A percentile compares a stretch with the other conserved stretches of the same genome.
phyloP scores from a whole-genome alignment of 37 sponge, comb jelly and placozoan species.

The Oopsacas minuta region DNA sequence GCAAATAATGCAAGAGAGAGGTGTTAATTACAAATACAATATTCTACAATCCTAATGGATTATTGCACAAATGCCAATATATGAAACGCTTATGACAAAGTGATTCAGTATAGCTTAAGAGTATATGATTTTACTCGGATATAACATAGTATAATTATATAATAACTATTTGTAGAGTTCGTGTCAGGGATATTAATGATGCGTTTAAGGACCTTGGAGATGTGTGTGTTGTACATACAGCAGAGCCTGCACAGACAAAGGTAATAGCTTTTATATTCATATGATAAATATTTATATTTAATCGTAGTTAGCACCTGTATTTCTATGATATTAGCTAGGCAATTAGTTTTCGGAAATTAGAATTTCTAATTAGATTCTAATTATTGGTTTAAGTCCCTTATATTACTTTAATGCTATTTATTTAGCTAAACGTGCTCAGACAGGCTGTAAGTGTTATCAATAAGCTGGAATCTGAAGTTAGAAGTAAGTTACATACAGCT shows the following conservation, averaged over 20 bases:
- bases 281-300: neutral
- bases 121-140: too few relatives aligned
- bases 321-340: too few relatives aligned
- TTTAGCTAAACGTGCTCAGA: slow-evolving; percentile 12
- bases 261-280: neutral
- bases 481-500: too few relatives aligned
- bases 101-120: too few relatives aligned
- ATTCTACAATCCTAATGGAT: neutral
- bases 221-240: neutral
- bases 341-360: too few relatives aligned
- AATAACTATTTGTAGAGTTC: neutral
- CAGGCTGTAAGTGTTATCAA: neutral
- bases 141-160: too few relatives aligned
- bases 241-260: neutral
- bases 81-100: too few relatives aligned
- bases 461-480: slow-evolving; percentile 8
- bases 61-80: too few relatives aligned
- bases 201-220: slow-evolving; percentile 9
- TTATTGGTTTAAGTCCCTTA: too few relatives aligned
- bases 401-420: too few relatives aligned
- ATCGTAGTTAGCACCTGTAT: too few relatives aligned
- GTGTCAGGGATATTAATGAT: neutral
- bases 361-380: too few relatives aligned
- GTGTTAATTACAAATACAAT: neutral
- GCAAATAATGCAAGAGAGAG: slow-evolving; percentile 3